phyloP scores from a whole-genome alignment of 92 coral and sea anemone species.

The Plumapathes pennacea region DNA sequence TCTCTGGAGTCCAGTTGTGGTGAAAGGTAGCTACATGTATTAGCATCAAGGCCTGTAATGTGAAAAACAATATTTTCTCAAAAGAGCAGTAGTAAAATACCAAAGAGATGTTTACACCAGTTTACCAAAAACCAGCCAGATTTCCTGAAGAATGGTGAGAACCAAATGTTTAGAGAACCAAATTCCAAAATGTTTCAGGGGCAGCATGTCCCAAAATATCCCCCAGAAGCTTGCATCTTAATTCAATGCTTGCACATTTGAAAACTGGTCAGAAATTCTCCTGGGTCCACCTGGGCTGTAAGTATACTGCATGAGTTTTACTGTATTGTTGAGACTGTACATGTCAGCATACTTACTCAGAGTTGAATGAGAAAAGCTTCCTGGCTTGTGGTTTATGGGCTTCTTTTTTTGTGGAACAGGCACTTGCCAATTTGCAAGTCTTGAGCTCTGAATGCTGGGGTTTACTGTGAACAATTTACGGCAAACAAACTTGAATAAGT shows the following conservation, averaged over 20 bases:
- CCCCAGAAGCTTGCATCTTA: too few species aligned
- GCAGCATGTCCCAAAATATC: too few species aligned
- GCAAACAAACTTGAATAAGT: neutral
- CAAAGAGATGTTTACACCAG: neutral
- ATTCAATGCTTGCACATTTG: too few species aligned
- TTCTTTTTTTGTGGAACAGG: conserved; percentile 38
- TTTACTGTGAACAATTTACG: conserved; percentile 41
- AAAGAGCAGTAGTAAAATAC: too few species aligned
- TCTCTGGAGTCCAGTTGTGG: conserved; percentile 19
- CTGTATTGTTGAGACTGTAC: neutral
- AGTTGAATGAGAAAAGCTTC: conserved; percentile 51
- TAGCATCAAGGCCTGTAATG: conserved; percentile 33
- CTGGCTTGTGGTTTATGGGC: too few species aligned
- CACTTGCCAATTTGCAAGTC: conserved; percentile 84
- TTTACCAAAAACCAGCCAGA: neutral
- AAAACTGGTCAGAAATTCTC: too few species aligned
- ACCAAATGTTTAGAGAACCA: too few species aligned
- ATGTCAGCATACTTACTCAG: conserved; percentile 71
- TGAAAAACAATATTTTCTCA: neutral
- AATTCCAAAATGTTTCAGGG: too few species aligned
- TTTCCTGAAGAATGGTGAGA: neutral
- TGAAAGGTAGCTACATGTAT: conserved; percentile 28
- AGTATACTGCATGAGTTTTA: too few species aligned
- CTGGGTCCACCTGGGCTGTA: too few species aligned
- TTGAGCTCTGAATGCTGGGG: conserved; percentile 43